Percentiles rank a stretch among this genome's conserved stretches.
These are phyloP conservation scores for Cetonia aurata DNA, from an alignment of 2,888 invertebrate genomes.

Conservation along the genomic window DNA sequence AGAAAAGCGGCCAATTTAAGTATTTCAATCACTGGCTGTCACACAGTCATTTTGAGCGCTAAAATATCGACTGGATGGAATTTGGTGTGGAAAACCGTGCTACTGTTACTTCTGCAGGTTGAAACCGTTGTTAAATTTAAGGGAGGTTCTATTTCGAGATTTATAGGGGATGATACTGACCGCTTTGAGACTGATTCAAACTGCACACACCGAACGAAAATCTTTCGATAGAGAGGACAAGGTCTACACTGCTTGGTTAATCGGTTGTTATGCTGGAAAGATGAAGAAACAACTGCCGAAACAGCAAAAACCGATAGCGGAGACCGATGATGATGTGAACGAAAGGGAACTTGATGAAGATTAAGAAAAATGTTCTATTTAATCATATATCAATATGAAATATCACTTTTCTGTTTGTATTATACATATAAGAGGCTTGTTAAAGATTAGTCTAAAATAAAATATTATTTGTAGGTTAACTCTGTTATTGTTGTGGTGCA, in stretches of 20 bases:
- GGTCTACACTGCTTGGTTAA: constrained; percentile 61
- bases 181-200: constrained; percentile 61
- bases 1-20: constrained; percentile 66
- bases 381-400: no score
- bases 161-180: constrained; percentile 45
- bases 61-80: constrained; percentile 60
- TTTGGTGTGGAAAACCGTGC: constrained; percentile 59
- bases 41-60: constrained; percentile 56
- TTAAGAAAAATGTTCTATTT: no score
- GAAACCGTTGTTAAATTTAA: neutral
- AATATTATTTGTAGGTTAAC: no score
- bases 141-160: neutral
- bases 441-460: no score
- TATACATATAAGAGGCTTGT: no score
- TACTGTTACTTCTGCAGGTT: constrained; percentile 58
- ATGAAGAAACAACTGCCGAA: constrained; percentile 52
- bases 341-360: no score
- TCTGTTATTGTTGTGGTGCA: no score
- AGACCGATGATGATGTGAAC: constrained; percentile 7
- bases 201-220: constrained; percentile 58
- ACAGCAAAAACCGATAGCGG: constrained; percentile 49
- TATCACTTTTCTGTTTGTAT: no score
- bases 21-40: constrained; percentile 63
- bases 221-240: constrained; percentile 57
- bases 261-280: constrained; percentile 59